These are phyloP conservation scores for Anagyrus pseudococci DNA, from an alignment of 2,888 invertebrate genomes.

Conservation along the genomic window DNA sequence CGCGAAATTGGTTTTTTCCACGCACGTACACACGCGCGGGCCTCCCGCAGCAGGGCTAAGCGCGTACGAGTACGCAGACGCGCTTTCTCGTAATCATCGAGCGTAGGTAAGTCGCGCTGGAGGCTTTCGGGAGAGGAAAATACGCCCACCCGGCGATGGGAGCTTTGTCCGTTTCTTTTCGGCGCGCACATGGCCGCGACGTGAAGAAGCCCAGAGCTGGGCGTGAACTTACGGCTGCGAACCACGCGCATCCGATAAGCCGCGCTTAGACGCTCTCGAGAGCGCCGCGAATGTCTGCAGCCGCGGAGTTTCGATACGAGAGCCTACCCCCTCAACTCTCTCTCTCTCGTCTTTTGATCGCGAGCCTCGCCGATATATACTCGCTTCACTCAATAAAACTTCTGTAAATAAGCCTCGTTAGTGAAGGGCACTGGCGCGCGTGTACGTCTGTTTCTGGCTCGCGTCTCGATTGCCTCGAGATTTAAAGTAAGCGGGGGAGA, in stretches of 20 bases:
- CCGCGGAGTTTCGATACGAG: too few relatives aligned
- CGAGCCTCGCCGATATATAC: background rate
- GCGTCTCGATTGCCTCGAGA: background rate
- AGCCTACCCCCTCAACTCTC: background rate
- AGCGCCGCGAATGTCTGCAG: background rate
- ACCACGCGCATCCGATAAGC: background rate
- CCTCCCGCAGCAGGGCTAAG: too few relatives aligned
- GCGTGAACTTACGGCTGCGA: constrained; percentile 19
- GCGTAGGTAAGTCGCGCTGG: too few relatives aligned
- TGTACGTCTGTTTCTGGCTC: background rate
- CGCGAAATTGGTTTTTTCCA: constrained; percentile 9
- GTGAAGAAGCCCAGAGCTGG: constrained; percentile 30
- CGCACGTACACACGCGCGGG: too few relatives aligned
- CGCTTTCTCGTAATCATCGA: too few relatives aligned
- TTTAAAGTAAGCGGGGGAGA: background rate
- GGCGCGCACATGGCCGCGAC: constrained; percentile 10
- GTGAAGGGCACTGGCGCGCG: too few relatives aligned
- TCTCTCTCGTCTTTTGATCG: background rate
- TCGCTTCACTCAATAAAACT: constrained; percentile 35
- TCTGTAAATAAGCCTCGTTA: constrained; percentile 36
- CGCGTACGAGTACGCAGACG: too few relatives aligned
- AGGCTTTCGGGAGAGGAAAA: too few relatives aligned
- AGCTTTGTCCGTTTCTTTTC: constrained; percentile 10
- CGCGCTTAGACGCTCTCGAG: too few relatives aligned
- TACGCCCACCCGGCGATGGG: too few relatives aligned